phyloP scores from a whole-genome alignment of 1,140 invertebrate genomes.

The Tigriopus japonicus region DNA sequence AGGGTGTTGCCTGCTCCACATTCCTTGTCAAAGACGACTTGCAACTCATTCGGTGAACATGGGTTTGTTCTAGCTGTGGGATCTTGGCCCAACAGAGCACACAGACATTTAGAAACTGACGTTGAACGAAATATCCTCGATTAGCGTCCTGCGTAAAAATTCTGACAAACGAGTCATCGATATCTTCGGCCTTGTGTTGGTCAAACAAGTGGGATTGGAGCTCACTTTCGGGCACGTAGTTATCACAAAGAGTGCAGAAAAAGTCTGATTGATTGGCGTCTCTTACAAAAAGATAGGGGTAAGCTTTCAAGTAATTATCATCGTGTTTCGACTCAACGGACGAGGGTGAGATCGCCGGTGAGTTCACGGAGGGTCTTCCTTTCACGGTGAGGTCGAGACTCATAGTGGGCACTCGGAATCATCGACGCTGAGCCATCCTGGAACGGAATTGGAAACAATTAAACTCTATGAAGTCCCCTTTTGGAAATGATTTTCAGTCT shows the following conservation, averaged over 20 bases:
- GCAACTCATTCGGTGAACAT: background rate
- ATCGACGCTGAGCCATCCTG: no score
- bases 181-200: background rate
- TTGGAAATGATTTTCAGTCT: no score
- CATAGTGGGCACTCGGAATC: no score
- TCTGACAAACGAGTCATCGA: background rate
- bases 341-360: no score
- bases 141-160: no score
- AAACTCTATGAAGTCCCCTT: no score
- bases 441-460: no score
- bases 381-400: no score
- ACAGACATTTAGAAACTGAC: background rate
- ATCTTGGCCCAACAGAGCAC: slow-evolving; percentile 6
- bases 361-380: no score
- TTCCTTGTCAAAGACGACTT: background rate
- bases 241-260: slow-evolving; percentile 12
- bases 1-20: background rate
- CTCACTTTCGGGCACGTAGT: background rate
- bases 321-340: background rate
- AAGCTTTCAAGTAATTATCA: background rate
- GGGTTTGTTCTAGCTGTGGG: background rate
- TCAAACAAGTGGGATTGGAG: slow-evolving; percentile 3
- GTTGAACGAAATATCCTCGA: no score
- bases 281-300: background rate
- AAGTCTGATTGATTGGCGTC: background rate